Evolutionary conservation across 2,113 vertebrate genomes (phyloP), one percentile per base, ranked within the genome.

Genomic region (Labeo rohita): DNA sequence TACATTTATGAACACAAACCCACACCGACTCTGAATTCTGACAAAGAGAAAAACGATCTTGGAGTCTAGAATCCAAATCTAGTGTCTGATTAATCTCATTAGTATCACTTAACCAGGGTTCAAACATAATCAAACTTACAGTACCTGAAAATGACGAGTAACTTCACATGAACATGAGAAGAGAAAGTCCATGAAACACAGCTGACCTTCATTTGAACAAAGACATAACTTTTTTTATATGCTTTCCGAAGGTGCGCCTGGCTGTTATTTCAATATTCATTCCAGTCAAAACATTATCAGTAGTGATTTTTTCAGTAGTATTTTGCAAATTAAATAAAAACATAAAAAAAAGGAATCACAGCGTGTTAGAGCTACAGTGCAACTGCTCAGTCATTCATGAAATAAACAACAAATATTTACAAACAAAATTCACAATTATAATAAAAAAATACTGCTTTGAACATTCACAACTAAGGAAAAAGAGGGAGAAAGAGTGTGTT

Each of bases 321-420:
- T 43, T 89, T 88, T 85, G 89, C 59, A 92, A 74, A 65, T 70
- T 8, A 89, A 90, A 80, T 84, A 90, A 39, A 89, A 85, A 39
- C 73, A 90, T 21, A 83, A 89, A 89, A 89, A 89, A 59, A 61
- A 88, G 84, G 72, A 59, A 89, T 91, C 89, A 87, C 91, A 85
- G 91, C 90, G 89, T 91, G 91, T 92, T 91, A 85, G 88, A 75
- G 56, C 79, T 84, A 3, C 68, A 92, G 91, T 90, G 90, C 91
- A 92, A 92, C 90, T 83, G 54, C 78, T 88, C 85, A 90, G 88
- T 92, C 88, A 87, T 87, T 87, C 63, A 81, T 85, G 85, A 91
- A 89, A 89, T 65, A 21, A 90, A 92, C 84, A 87, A 91, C 84
- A 92, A 90, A 91, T 88, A 94, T 94, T 91, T 91, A 94, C 92